Conservation (phyloP, 2,888 invertebrate species). For the Neoascia interrupta region DNA sequence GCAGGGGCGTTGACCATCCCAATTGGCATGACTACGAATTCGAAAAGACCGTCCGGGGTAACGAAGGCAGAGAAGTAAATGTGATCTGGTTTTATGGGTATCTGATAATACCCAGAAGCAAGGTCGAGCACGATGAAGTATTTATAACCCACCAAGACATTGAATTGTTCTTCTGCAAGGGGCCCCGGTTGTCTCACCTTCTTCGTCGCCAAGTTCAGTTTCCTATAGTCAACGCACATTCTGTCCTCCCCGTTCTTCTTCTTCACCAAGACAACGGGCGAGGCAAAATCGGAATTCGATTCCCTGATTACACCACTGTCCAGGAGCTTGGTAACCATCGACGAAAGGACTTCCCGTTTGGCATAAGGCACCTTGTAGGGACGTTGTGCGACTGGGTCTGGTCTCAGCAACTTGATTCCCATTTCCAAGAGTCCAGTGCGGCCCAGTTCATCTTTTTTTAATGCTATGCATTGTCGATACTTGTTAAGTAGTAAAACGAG, state of each 20-base stretch:
- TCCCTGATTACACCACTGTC: background rate
- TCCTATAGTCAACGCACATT: conserved; percentile 20
- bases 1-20: conserved; percentile 36
- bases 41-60: conserved; percentile 68
- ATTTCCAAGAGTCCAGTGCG: conserved; percentile 1
- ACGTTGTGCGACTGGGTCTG: background rate
- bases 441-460: background rate
- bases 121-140: conserved; percentile 25
- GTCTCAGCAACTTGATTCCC: conserved; percentile 1
- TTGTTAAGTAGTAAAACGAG: background rate
- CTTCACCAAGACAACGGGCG: conserved; percentile 7
- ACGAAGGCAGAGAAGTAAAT: conserved; percentile 71
- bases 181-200: conserved; percentile 32
- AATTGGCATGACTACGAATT: background rate
- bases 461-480: conserved; percentile 8
- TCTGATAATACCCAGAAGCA: too few relatives aligned
- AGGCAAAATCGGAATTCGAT: conserved; percentile 8
- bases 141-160: conserved; percentile 24
- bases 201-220: conserved; percentile 18
- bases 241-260: conserved; percentile 15
- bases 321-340: background rate
- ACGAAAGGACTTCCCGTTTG: background rate
- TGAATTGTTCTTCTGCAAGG: conserved; percentile 6
- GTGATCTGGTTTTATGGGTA: conserved; percentile 40
- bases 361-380: conserved; percentile 24